These are phyloP conservation scores for Exocentrus adspersus DNA, from an alignment of 2,888 invertebrate species.

Conservation along the genomic window DNA sequence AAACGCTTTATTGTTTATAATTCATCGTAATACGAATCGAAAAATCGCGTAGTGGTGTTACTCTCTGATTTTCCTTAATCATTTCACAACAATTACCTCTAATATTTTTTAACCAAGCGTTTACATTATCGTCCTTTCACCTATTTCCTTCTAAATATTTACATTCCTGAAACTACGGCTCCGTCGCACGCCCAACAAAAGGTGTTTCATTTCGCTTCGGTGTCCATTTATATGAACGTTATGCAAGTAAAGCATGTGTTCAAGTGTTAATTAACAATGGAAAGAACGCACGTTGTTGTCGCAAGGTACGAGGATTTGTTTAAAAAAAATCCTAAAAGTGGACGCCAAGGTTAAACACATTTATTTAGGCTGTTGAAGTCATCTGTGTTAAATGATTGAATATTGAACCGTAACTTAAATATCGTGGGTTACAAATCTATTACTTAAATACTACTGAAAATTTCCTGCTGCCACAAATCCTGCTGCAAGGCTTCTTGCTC, in stretches of 20 bases:
- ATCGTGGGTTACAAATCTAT: no score
- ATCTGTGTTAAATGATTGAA: background rate
- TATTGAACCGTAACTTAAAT: no score
- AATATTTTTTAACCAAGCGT: background rate
- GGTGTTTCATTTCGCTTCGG: background rate
- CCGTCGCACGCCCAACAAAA: background rate
- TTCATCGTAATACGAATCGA: no score
- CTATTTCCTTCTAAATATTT: background rate
- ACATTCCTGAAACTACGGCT: background rate
- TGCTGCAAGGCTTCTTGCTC: no score
- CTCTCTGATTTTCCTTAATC: no score
- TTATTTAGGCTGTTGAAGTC: background rate
- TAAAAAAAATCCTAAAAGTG: background rate
- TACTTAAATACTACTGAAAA: no score
- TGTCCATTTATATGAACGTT: background rate
- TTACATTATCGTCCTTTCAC: background rate
- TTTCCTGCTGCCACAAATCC: no score
- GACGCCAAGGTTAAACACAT: background rate
- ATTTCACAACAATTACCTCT: no score
- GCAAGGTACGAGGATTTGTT: background rate
- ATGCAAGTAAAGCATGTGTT: background rate
- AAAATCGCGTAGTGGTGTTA: no score
- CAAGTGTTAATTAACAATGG: background rate
- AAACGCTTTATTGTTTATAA: no score
- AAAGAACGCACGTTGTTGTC: background rate